These are phyloP conservation scores for Sebastiscus albofasciatus DNA, from an alignment of 2,797 vertebrate species.

Conservation along the genomic window DNA sequence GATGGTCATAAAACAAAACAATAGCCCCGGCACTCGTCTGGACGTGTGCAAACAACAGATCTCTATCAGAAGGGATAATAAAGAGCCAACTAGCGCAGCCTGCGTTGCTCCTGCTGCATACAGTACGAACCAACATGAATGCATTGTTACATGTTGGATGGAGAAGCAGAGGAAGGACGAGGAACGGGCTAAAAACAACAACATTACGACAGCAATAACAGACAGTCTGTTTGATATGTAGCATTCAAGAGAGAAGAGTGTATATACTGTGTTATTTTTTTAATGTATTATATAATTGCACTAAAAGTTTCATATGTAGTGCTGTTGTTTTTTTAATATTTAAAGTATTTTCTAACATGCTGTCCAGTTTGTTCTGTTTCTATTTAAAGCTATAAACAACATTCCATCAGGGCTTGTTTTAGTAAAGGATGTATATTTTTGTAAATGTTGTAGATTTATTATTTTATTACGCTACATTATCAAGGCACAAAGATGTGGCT, in stretches of 20 bases:
- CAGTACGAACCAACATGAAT: slow-evolving; percentile 53
- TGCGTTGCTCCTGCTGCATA: slow-evolving; percentile 46
- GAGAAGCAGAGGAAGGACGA: slow-evolving; percentile 34
- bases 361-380: slow-evolving; percentile 39
- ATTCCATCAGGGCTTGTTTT: slow-evolving; percentile 67
- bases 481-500: slow-evolving; percentile 35
- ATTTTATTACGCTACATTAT: slow-evolving; percentile 48
- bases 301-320: slow-evolving; percentile 28
- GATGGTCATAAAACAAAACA: slow-evolving; percentile 86
- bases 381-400: slow-evolving; percentile 53
- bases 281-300: slow-evolving; percentile 39
- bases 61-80: slow-evolving; percentile 78
- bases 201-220: slow-evolving; percentile 12
- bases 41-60: slow-evolving; percentile 84
- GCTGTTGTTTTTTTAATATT: slow-evolving; percentile 36
- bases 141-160: slow-evolving; percentile 31
- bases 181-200: slow-evolving; percentile 2
- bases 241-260: slow-evolving; percentile 48
- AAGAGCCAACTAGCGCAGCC: slow-evolving; percentile 48
- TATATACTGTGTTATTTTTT: slow-evolving; percentile 39
- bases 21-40: slow-evolving; percentile 75
- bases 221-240: slow-evolving; percentile 58
- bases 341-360: slow-evolving; percentile 56
- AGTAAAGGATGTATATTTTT: slow-evolving; percentile 60
- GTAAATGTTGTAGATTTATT: slow-evolving; percentile 60